These are phyloP conservation scores for Lasaia peninsularis DNA, from an alignment of 1,140 invertebrate genomes.

Conservation along the genomic window DNA sequence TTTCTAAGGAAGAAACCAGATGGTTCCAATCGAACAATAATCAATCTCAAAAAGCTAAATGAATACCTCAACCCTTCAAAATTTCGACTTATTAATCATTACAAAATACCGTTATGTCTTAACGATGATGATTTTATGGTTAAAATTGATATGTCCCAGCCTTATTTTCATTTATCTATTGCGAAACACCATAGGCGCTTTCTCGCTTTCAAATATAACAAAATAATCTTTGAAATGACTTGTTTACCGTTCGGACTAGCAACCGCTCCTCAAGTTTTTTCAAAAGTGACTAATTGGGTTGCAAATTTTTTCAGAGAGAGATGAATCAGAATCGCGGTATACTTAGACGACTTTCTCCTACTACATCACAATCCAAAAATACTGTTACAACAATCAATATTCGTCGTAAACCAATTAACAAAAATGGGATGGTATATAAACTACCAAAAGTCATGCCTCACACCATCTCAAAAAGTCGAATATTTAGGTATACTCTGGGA, in stretches of 20 bases:
- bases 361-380: background rate
- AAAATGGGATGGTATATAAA: background rate
- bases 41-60: background rate
- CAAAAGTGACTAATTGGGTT: conserved; percentile 1
- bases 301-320: background rate
- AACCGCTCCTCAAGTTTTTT: background rate
- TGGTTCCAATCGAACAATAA: background rate
- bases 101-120: background rate
- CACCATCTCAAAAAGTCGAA: background rate
- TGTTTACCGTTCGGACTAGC: too few relatives aligned
- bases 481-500: conserved; percentile 11
- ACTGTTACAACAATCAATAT: background rate
- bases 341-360: conserved; percentile 13
- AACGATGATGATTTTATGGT: background rate
- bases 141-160: background rate
- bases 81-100: background rate
- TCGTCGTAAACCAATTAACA: background rate
- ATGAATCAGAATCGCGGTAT: background rate
- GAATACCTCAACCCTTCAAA: background rate
- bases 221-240: too few relatives aligned
- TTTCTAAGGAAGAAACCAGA: too few relatives aligned
- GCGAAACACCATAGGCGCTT: too few relatives aligned
- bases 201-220: too few relatives aligned
- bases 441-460: background rate
- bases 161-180: too few relatives aligned